Evolutionary conservation across 2,888 invertebrate genomes (phyloP), one percentile per base, ranked within the genome.

Genomic region (Fissipunctia ypsillon): DNA sequence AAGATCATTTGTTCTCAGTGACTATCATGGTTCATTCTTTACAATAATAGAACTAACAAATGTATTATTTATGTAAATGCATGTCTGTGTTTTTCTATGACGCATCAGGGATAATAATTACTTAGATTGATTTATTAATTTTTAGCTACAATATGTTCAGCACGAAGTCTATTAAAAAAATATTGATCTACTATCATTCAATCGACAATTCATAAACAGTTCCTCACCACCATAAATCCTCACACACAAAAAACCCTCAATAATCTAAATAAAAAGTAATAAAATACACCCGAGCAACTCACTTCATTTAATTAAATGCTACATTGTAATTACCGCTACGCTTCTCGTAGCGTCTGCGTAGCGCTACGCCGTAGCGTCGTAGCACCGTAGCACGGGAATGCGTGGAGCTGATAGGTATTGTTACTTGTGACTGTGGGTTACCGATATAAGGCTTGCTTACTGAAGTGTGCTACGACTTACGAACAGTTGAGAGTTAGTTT

Each of bases 291-390:
- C 60, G n/a, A 50, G 19, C 35, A 57, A n/a, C n/a, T n/a, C n/a
- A n/a, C n/a, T n/a, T n/a, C n/a, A n/a, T n/a, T n/a, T n/a, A n/a
- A n/a, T n/a, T n/a, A n/a, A n/a, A 68, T 60, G 50, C 31, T 57
- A 67, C 60, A 63, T 69, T 68, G 67, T 68, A 79, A 82, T 69
- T 79, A 70, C 63, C 12, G 68, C 79, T 76, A 82, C 72, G 80
- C 14, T 60, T 69, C 28, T 41, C 67, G 82, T 82, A 76, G 73
- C 60, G 7, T 31, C 41, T 52, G 31, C 68, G 77, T 80, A 80
- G 82, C 78, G 72, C 80, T 78, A 77, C 83, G 80, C 59, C 75
- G 35, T 31, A 76, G 76, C 31, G 0, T 19, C 48, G 72, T 72
- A 76, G 76, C 76, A 19, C 5, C 45, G 72, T 81, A 68, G 72